Conservation (phyloP, 1,140 invertebrate genomes). For the Cotesia glomerata region DNA sequence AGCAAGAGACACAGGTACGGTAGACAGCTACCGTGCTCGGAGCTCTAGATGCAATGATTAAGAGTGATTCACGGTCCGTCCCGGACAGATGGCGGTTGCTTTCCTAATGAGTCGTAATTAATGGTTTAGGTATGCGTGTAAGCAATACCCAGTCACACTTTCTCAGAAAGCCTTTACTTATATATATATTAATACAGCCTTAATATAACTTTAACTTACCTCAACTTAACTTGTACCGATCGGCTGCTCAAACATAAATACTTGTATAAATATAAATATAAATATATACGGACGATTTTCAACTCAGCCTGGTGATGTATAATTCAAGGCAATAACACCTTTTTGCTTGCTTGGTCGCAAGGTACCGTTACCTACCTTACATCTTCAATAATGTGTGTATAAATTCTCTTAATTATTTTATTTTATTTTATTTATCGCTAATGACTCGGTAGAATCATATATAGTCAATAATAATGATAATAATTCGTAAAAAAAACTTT, state of each 20-base stretch:
- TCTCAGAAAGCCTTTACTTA: slow-evolving; percentile 41
- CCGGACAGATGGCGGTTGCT: slow-evolving; percentile 60
- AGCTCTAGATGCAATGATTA: slow-evolving; percentile 61
- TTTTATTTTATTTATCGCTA: too few species aligned
- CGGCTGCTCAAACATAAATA: not conserved
- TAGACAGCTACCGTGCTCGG: slow-evolving; percentile 44
- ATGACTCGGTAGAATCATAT: too few species aligned
- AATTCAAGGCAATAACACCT: too few species aligned
- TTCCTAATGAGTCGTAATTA: slow-evolving; percentile 63
- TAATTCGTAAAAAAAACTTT: too few species aligned
- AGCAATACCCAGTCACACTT: slow-evolving; percentile 42
- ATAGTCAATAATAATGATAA: too few species aligned
- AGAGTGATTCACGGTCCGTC: slow-evolving; percentile 60
- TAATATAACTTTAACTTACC: too few species aligned
- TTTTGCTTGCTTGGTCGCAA: too few species aligned
- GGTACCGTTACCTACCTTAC: too few species aligned
- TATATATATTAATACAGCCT: too few species aligned
- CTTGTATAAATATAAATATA: not conserved
- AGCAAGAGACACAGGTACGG: slow-evolving; percentile 11
- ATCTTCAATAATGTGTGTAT: too few species aligned
- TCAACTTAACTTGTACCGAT: slow-evolving; percentile 14
- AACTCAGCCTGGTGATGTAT: not conserved
- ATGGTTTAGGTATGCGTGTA: slow-evolving; percentile 56
- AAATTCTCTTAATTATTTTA: too few species aligned
- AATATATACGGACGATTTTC: not conserved